These are phyloP conservation scores for Agrotis ipsilon DNA, from an alignment of 2,888 invertebrate species.

Conservation along the genomic window DNA sequence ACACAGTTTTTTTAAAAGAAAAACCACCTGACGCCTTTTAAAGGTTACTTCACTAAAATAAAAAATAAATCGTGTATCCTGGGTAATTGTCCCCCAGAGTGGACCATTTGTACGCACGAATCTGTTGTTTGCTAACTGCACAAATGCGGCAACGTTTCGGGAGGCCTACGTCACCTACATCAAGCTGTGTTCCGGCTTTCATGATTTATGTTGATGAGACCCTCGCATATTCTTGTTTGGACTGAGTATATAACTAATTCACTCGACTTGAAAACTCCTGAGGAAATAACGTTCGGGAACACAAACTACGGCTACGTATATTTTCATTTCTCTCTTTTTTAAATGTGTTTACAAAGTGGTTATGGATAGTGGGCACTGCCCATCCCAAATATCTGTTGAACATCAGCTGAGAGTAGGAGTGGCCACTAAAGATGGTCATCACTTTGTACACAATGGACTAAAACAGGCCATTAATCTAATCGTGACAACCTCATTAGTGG, in stretches of 20 bases:
- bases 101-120: too few species aligned
- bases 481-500: constrained; percentile 41
- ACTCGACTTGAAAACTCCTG: background rate
- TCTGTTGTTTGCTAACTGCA: background rate
- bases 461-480: constrained; percentile 35
- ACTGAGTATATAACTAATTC: background rate
- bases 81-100: too few species aligned
- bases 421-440: constrained; percentile 3
- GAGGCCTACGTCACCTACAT: background rate
- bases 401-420: constrained; percentile 5
- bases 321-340: background rate
- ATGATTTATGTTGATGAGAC: background rate
- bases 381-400: constrained; percentile 1
- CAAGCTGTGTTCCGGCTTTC: background rate
- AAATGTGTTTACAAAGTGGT: background rate
- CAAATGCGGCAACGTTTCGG: background rate
- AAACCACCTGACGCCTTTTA: too few species aligned
- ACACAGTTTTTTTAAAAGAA: too few species aligned
- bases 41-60: too few species aligned
- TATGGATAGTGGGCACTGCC: background rate
- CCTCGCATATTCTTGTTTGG: background rate
- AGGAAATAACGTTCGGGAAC: too few species aligned
- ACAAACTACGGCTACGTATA: background rate
- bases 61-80: background rate
- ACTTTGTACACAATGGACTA: constrained; percentile 3